Base-by-base conservation (phyloP, 1,140 invertebrate species). In the Temnothorax longispinosus region DNA sequence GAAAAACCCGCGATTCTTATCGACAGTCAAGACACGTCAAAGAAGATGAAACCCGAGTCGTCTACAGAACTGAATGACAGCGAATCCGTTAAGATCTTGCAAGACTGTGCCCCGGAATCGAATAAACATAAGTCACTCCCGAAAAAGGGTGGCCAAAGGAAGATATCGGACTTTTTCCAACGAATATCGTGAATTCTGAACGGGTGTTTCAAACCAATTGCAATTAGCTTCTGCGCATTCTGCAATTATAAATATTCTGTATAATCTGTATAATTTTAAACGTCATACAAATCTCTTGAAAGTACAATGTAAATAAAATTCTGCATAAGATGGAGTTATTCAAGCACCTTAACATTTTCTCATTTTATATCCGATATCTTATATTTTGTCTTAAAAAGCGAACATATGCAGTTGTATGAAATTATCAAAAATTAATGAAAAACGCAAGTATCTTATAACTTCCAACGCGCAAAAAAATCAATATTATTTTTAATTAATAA, bases 91-190 rank as follows among this genome's bases (percentile, higher is more conserved):
- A 54, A 77, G 58, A 71, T 38, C 7, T 56, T 38, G n/a, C 81
- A 62, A 60, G 54, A 78, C 62, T 69, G 41, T 21, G 52, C 69
- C 21, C 21, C 65, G 32, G 54, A 54, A 78, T 47, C 18, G 0
- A 18, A 41, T 56, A 71, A 82, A 54, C 65, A 52, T 27, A 27
- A 44, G n/a, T 87, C 62, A 0, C 11, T 58, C 7, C 35, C n/a
- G 3, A 89, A 86, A 32, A 93, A 91, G 76, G 52, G 41, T 21
- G 75, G 65, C 35, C 94, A 94, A 69, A 90, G 52, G 47, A 94
- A 91, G 62, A 94, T 94, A 21, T 85, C 90, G 0, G 93, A 94
- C 6, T 94, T 92, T 74, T 94, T 94, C 84, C 85, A 88, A 60
- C 80, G 54, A 84, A 89, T 60, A 41, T 85, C 60, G 54, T 87